Evolutionary conservation across 2,888 invertebrate genomes (phyloP).

Genomic region (Rhaphigaster nebulosa): DNA sequence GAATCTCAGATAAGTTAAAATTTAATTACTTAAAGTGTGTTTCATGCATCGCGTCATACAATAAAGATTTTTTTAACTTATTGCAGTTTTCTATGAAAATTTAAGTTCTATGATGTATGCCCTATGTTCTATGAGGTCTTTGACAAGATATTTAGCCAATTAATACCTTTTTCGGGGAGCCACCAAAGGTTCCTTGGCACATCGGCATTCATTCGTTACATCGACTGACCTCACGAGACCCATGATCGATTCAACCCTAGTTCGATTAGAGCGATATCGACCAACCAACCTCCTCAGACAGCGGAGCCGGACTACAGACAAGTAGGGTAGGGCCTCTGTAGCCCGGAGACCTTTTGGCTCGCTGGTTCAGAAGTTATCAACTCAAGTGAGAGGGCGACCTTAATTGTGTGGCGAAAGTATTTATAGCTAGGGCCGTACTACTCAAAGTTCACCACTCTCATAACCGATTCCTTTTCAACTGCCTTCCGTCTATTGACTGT

Average conservation of each 20-base stretch:
- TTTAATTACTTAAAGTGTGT: too few species aligned
- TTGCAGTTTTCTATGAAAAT: not conserved
- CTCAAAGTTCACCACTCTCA: not conserved
- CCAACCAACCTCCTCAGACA: not conserved
- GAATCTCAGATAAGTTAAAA: too few species aligned
- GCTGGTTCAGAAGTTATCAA: slow-evolving; percentile 18
- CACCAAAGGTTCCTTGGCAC: not conserved
- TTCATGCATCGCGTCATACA: too few species aligned
- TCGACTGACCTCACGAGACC: slow-evolving; percentile 15
- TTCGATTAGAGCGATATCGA: not conserved
- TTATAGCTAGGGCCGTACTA: not conserved
- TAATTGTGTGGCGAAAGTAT: not conserved
- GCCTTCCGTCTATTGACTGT: not conserved
- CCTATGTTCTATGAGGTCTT: not conserved
- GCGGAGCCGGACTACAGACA: not conserved
- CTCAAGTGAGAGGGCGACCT: slow-evolving; percentile 2
- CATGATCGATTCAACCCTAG: not conserved
- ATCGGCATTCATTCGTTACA: not conserved
- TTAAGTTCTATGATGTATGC: not conserved
- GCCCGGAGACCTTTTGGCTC: not conserved
- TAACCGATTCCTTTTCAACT: not conserved
- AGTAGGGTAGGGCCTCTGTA: not conserved
- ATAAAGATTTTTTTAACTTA: too few species aligned
- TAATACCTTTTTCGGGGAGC: slow-evolving; percentile 6
- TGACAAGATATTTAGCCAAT: not conserved